A percentile compares a stretch with the other conserved stretches of the same genome.
These are phyloP conservation scores for Poecile atricapillus DNA, from an alignment of 2,113 vertebrate genomes.

Conservation along the genomic window DNA sequence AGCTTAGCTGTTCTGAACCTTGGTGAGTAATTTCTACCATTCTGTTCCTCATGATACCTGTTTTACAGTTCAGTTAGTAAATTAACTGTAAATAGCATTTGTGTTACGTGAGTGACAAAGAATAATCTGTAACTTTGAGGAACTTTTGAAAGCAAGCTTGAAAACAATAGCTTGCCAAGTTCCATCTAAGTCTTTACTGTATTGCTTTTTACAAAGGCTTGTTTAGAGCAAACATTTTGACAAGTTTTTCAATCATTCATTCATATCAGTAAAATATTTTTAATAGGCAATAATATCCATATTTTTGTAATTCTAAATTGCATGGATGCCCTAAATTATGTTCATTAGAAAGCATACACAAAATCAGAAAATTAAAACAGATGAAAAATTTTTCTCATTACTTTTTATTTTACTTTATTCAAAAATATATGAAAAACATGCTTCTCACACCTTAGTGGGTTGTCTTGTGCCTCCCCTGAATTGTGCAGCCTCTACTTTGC, in stretches of 20 bases:
- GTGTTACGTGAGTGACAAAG: neutral
- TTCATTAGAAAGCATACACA: neutral
- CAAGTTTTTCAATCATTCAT: neutral
- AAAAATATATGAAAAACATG: neutral
- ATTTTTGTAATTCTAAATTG: neutral
- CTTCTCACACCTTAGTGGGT: accelerated
- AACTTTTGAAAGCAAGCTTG: neutral
- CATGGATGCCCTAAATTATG: neutral
- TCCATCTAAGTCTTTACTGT: neutral
- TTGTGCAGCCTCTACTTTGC: neutral
- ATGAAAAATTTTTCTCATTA: neutral
- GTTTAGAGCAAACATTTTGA: neutral
- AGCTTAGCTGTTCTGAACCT: neutral
- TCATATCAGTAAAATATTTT: neutral
- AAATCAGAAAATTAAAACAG: neutral
- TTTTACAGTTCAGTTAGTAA: neutral
- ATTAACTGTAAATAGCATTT: neutral
- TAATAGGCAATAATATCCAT: neutral
- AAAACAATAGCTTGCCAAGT: neutral
- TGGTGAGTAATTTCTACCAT: neutral
- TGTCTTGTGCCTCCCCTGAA: neutral
- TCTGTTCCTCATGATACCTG: neutral
- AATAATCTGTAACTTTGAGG: neutral
- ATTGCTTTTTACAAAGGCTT: neutral
- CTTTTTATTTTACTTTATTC: neutral